Conservation (phyloP, 2,888 invertebrate genomes). For the Mycogona germanica region DNA sequence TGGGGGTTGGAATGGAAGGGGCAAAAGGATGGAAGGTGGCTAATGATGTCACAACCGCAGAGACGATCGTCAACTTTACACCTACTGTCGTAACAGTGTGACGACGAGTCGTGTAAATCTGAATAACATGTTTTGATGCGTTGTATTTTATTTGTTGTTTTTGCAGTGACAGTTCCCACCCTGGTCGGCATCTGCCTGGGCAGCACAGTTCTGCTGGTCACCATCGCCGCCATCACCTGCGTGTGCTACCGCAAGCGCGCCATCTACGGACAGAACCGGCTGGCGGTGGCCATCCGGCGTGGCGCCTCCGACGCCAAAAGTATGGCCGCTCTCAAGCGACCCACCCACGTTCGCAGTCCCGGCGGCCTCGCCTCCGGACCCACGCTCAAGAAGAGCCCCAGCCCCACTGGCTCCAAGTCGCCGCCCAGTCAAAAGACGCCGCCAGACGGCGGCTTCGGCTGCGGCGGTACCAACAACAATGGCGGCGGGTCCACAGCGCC, state of each 20-base stretch:
- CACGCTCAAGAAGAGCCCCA: constrained; percentile 75
- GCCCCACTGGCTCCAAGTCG: constrained; percentile 48
- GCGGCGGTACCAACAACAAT: neutral
- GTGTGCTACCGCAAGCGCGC: constrained; percentile 49
- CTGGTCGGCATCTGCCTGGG: constrained; percentile 51
- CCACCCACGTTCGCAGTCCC: constrained; percentile 74
- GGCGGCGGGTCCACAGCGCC: neutral
- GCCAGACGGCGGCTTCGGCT: neutral
- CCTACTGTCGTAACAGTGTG: too few species aligned
- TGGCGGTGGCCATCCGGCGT: constrained; percentile 16
- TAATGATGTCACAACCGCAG: too few species aligned
- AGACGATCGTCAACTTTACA: too few species aligned
- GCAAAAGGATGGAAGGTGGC: too few species aligned
- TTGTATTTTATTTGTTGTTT: constrained; percentile 2
- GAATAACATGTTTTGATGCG: too few species aligned
- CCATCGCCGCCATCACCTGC: constrained; percentile 48
- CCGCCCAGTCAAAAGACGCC: constrained; percentile 24
- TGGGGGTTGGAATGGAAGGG: too few species aligned
- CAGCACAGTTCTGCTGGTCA: constrained; percentile 44
- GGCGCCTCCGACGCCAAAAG: constrained; percentile 7
- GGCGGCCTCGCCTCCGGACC: constrained; percentile 41
- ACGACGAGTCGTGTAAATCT: too few species aligned
- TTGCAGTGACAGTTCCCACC: constrained; percentile 42
- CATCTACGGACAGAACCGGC: constrained; percentile 3
- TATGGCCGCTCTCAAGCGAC: constrained; percentile 36